Percentiles rank a stretch among this genome's conserved stretches.
These are phyloP conservation scores for Sarcoramphus papa DNA, from an alignment of 2,797 vertebrate genomes.

Conservation along the genomic window DNA sequence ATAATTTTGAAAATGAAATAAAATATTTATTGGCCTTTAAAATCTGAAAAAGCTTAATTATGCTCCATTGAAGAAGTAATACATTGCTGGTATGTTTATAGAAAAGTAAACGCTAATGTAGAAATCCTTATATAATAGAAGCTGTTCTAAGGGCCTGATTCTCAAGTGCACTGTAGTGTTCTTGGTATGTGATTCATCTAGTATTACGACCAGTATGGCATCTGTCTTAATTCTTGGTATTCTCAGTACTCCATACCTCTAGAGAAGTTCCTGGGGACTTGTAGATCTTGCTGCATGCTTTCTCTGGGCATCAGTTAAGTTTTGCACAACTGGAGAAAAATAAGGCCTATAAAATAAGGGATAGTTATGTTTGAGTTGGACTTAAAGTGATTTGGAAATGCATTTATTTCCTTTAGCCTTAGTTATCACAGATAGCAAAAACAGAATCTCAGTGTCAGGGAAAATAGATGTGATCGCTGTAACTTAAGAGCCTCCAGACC, in stretches of 20 bases:
- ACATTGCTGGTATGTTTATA: background rate
- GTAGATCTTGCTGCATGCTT: background rate
- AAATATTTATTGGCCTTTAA: background rate
- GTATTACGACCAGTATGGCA: background rate
- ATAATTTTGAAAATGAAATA: background rate
- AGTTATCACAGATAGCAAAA: background rate
- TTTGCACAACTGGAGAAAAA: background rate
- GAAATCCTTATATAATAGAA: background rate
- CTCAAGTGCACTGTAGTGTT: background rate
- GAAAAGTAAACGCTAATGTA: background rate
- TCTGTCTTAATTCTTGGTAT: background rate
- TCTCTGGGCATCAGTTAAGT: background rate
- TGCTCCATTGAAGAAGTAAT: background rate
- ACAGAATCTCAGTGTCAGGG: background rate
- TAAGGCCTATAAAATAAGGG: background rate
- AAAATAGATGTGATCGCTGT: background rate
- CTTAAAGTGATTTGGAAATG: background rate
- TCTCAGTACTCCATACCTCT: background rate
- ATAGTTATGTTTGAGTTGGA: background rate
- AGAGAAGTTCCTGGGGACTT: background rate
- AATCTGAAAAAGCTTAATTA: background rate
- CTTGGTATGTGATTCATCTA: background rate
- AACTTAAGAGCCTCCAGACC: background rate
- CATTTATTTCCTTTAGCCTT: background rate
- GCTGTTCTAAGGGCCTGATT: background rate